Evolutionary conservation across 2,888 invertebrate species (phyloP).

Genomic region (Onchidella celtica): DNA sequence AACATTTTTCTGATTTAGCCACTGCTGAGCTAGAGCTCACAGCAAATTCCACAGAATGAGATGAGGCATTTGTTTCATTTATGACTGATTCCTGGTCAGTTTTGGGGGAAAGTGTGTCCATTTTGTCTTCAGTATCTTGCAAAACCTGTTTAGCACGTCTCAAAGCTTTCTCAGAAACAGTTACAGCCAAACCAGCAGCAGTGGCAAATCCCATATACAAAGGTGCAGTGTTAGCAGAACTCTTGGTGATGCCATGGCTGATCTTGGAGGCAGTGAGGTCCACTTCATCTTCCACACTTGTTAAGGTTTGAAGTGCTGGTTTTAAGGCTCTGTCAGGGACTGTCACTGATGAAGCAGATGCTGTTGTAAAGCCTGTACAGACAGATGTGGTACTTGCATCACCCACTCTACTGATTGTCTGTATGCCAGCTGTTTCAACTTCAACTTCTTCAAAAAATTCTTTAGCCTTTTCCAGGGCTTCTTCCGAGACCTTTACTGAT

Average conservation of each 20-base stretch:
- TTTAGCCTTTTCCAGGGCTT: slow-evolving; percentile 20
- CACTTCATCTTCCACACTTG: not conserved
- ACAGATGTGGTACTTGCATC: too few species aligned
- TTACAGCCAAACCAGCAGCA: slow-evolving; percentile 41
- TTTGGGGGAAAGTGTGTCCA: too few species aligned
- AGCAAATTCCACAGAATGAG: too few species aligned
- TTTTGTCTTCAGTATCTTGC: slow-evolving; percentile 40
- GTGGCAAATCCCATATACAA: slow-evolving; percentile 52
- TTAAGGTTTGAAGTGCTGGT: slow-evolving; percentile 32
- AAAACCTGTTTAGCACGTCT: slow-evolving; percentile 46
- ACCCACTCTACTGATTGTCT: too few species aligned
- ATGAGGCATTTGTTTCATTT: too few species aligned
- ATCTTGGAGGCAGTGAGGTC: too few species aligned
- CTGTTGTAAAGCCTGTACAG: slow-evolving; percentile 50
- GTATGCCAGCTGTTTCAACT: not conserved
- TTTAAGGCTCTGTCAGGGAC: slow-evolving; percentile 49
- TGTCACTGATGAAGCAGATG: slow-evolving; percentile 44
- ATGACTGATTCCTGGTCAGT: too few species aligned
- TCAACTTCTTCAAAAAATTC: not conserved
- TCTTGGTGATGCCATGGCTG: not conserved
- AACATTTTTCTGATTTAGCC: too few species aligned
- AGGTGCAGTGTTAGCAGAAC: not conserved
- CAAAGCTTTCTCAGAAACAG: slow-evolving; percentile 50
- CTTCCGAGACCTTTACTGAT: slow-evolving; percentile 16
- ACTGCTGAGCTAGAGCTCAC: too few species aligned